phyloP scores from a whole-genome alignment of 2,888 invertebrate species.

The Criorhina ranunculi region DNA sequence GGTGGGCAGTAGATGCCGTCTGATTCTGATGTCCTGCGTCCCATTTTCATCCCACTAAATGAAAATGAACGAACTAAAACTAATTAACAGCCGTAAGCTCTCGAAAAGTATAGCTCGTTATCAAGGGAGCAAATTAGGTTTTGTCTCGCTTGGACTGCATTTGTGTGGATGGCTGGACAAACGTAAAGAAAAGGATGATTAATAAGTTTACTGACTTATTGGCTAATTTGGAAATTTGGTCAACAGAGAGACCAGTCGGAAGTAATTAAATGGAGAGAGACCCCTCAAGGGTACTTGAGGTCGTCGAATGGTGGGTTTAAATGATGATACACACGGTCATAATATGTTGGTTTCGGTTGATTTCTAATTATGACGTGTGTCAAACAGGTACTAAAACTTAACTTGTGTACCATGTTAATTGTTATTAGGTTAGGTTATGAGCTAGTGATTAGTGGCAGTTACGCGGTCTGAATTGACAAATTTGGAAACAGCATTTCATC shows the following conservation, averaged over 20 bases:
- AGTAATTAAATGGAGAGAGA: conserved; percentile 32
- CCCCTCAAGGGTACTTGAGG: conserved; percentile 13
- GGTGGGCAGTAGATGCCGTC: conserved; percentile 15
- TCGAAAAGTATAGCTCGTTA: conserved; percentile 15
- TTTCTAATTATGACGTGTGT: too few species aligned
- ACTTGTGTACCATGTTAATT: too few species aligned
- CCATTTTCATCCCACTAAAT: background rate
- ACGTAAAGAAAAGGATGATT: conserved; percentile 31
- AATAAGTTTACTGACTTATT: conserved; percentile 43
- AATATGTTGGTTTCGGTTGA: too few species aligned
- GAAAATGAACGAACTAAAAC: conserved; percentile 28
- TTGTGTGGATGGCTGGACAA: background rate
- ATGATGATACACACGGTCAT: too few species aligned
- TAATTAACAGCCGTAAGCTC: conserved; percentile 50
- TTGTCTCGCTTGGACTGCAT: conserved; percentile 16
- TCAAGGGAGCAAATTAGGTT: conserved; percentile 21
- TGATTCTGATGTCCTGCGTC: background rate
- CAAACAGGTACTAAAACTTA: too few species aligned
- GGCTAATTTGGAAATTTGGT: conserved; percentile 18
- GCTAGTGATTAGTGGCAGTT: too few species aligned
- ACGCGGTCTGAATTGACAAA: too few species aligned
- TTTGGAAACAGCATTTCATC: too few species aligned
- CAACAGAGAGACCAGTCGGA: conserved; percentile 12
- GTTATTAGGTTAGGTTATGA: too few species aligned
- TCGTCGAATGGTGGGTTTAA: conserved; percentile 25